Evolutionary conservation across 2,797 vertebrate species (phyloP).

Genomic region (Lagodon rhomboides): DNA sequence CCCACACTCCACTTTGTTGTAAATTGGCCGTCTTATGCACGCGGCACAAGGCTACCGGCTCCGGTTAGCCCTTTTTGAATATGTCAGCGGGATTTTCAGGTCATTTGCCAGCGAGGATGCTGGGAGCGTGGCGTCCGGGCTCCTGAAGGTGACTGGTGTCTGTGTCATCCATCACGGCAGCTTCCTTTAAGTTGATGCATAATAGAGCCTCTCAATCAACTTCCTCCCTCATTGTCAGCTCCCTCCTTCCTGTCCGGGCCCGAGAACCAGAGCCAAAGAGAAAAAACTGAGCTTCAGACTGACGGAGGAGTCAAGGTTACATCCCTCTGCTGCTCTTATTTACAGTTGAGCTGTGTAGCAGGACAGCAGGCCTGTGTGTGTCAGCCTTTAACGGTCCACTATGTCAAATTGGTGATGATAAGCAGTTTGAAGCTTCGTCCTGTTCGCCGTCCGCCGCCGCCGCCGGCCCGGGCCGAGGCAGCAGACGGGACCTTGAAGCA

Average conservation of each 20-base stretch:
- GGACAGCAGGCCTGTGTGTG: constrained; percentile 73
- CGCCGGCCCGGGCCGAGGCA: constrained; percentile 36
- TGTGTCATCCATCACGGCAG: constrained; percentile 96
- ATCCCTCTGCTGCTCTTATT: constrained; percentile 91
- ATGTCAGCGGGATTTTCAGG: constrained; percentile 99
- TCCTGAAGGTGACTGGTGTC: constrained; percentile 98
- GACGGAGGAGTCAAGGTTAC: constrained; percentile 94
- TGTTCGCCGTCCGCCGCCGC: constrained; percentile 15
- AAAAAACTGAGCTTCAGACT: constrained; percentile 64
- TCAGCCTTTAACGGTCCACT: constrained; percentile 80
- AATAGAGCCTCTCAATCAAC: constrained; percentile 99
- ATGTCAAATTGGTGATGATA: constrained; percentile 92
- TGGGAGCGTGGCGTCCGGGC: constrained; percentile 85
- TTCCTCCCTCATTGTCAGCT: constrained; percentile 94
- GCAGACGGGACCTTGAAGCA: constrained; percentile 86
- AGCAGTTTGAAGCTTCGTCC: constrained; percentile 82
- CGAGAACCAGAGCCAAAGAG: constrained; percentile 70
- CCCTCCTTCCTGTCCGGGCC: constrained; percentile 69
- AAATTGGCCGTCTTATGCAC: constrained; percentile 73
- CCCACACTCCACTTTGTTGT: constrained; percentile 41
- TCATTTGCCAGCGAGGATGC: constrained; percentile 98
- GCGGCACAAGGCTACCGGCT: constrained; percentile 65
- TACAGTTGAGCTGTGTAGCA: constrained; percentile 87
- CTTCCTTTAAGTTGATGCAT: constrained; percentile 99
- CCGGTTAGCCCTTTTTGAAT: constrained; percentile 87